phyloP scores from a whole-genome alignment of 2,888 invertebrate species.

The Cistogaster globosa region DNA sequence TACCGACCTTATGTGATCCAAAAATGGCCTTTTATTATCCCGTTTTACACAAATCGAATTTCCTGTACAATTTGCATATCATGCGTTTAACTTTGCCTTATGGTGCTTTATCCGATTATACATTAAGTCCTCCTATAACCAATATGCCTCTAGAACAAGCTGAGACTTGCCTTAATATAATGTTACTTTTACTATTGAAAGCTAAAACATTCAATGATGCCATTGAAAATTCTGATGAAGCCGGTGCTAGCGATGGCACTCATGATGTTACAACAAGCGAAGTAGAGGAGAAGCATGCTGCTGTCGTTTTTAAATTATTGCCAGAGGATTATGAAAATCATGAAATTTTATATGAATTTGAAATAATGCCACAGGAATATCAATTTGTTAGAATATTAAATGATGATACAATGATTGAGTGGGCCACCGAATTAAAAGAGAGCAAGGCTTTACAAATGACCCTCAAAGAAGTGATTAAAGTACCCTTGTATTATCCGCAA shows the following conservation, averaged over 20 bases:
- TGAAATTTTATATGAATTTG: constrained; percentile 75
- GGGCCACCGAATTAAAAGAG: constrained; percentile 70
- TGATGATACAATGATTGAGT: constrained; percentile 50
- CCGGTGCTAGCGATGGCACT: neutral
- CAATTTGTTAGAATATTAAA: constrained; percentile 73
- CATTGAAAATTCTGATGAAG: neutral
- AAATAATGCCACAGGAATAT: constrained; percentile 73
- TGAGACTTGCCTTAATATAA: constrained; percentile 77
- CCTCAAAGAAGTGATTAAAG: constrained; percentile 68
- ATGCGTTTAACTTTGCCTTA: constrained; percentile 75
- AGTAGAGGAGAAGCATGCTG: neutral
- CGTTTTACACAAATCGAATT: constrained; percentile 76
- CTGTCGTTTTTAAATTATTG: constrained; percentile 11
- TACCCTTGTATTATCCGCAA: constrained; percentile 74
- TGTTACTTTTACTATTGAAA: constrained; percentile 75
- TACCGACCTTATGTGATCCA: constrained; percentile 68
- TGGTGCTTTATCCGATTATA: constrained; percentile 73
- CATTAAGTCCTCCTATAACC: constrained; percentile 72
- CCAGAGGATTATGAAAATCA: constrained; percentile 55
- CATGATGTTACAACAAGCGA: neutral
- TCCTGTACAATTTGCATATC: constrained; percentile 77
- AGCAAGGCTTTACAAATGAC: constrained; percentile 68
- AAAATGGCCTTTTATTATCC: constrained; percentile 75
- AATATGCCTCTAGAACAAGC: constrained; percentile 75
- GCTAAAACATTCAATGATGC: constrained; percentile 41